Evolutionary conservation across 2,113 vertebrate genomes (phyloP).

Genomic region (Morone saxatilis): DNA sequence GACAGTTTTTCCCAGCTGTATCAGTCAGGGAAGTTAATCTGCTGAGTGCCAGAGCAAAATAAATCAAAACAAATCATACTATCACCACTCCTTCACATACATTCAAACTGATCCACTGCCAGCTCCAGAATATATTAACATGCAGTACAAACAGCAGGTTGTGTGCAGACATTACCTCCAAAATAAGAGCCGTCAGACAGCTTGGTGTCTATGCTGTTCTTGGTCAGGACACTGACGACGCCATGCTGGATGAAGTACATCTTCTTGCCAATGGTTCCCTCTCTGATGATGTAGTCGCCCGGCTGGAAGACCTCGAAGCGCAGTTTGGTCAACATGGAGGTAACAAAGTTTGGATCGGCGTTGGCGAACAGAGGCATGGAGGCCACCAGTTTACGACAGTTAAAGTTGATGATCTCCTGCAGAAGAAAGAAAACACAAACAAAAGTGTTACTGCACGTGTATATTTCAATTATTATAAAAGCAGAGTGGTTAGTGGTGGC

Average conservation of each 20-base stretch:
- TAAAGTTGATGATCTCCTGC: constrained; percentile 99
- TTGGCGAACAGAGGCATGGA: constrained; percentile 98
- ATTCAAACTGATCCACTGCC: constrained; percentile 33
- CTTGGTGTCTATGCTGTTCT: constrained; percentile 97
- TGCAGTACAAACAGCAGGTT: background rate
- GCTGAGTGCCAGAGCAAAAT: constrained; percentile 76
- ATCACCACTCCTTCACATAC: constrained; percentile 57
- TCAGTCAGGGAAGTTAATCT: constrained; percentile 80
- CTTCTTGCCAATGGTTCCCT: constrained; percentile 97
- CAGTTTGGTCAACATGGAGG: constrained; percentile 97
- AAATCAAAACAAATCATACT: constrained; percentile 70
- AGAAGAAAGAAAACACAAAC: background rate
- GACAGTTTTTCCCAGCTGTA: constrained; percentile 64
- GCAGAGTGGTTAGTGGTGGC: constrained; percentile 40
- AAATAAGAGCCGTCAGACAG: constrained; percentile 98
- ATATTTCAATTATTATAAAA: constrained; percentile 70
- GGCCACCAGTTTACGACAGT: constrained; percentile 97
- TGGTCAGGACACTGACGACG: constrained; percentile 94
- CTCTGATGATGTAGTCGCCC: constrained; percentile 93
- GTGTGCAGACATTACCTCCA: constrained; percentile 86
- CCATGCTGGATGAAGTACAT: constrained; percentile 99
- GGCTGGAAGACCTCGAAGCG: constrained; percentile 98
- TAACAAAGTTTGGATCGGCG: constrained; percentile 97
- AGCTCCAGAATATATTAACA: constrained; percentile 27
- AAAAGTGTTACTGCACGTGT: constrained; percentile 30